phyloP scores from a whole-genome alignment of 2,888 invertebrate species.

The Diarsia dahlii region DNA sequence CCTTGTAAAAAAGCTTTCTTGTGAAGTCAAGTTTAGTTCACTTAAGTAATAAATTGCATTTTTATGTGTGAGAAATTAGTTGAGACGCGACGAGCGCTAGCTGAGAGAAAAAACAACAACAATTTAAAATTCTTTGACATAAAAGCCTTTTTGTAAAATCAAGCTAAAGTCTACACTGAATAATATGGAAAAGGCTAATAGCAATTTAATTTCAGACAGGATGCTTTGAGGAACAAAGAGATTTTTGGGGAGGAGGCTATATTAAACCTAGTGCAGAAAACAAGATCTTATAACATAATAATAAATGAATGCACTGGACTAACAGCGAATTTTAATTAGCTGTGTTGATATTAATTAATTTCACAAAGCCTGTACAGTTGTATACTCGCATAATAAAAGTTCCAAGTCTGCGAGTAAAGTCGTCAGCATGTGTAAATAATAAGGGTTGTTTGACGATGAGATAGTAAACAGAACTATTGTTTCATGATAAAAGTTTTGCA shows the following conservation, averaged over 20 bases:
- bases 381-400: background rate
- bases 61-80: background rate
- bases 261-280: background rate
- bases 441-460: background rate
- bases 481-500: background rate
- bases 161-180: background rate
- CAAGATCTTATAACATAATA: background rate
- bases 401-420: background rate
- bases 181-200: background rate
- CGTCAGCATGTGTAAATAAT: background rate
- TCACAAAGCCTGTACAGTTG: background rate
- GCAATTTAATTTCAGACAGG: background rate
- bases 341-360: background rate
- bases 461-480: slow-evolving; percentile 7
- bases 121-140: background rate
- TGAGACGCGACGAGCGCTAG: no score
- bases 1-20: background rate
- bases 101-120: background rate
- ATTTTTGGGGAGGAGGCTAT: background rate
- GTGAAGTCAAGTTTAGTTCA: background rate
- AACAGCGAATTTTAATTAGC: background rate
- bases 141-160: background rate
- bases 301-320: background rate
- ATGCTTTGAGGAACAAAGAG: background rate
- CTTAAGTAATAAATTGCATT: background rate